phyloP scores from a whole-genome alignment of 2,797 vertebrate species.

The Parotocinclus haroldoi region DNA sequence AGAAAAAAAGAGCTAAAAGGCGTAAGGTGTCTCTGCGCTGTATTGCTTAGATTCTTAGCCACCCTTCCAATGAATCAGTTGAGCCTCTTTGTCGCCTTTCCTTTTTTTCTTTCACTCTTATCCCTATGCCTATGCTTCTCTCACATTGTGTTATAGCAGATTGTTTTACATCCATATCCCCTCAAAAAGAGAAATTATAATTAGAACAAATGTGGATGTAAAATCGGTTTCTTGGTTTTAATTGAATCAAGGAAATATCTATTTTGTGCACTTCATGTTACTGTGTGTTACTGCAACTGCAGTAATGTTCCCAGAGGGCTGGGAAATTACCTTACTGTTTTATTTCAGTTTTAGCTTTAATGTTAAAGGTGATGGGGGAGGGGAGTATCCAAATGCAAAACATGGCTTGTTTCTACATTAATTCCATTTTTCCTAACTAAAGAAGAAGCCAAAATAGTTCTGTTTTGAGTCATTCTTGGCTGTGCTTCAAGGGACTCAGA shows the following conservation, averaged over 20 bases:
- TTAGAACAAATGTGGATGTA: conserved; percentile 81
- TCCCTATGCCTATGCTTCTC: conserved; percentile 6
- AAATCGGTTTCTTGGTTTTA: conserved; percentile 66
- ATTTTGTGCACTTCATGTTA: conserved; percentile 73
- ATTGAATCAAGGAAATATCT: conserved; percentile 71
- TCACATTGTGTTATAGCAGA: conserved; percentile 67
- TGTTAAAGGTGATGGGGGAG: conserved; percentile 60
- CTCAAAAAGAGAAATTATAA: conserved; percentile 68
- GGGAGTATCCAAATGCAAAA: conserved; percentile 71
- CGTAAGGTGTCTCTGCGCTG: conserved; percentile 87
- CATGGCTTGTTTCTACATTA: conserved; percentile 81
- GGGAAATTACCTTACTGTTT: conserved; percentile 41
- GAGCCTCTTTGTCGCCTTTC: conserved; percentile 27
- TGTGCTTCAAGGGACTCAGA: background rate
- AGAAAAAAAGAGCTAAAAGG: conserved; percentile 82
- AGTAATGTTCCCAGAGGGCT: conserved; percentile 62
- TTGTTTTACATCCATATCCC: conserved; percentile 72
- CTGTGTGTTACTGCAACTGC: conserved; percentile 72
- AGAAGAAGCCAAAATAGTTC: conserved; percentile 46
- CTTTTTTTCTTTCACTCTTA: conserved; percentile 50
- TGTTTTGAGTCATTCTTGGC: conserved; percentile 37
- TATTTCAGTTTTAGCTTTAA: conserved; percentile 73
- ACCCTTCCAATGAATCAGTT: conserved; percentile 34
- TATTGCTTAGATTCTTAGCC: conserved; percentile 80
- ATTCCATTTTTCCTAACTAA: conserved; percentile 67